Conservation (phyloP, 2,113 vertebrate species). For the Oxyruncus cristatus region DNA sequence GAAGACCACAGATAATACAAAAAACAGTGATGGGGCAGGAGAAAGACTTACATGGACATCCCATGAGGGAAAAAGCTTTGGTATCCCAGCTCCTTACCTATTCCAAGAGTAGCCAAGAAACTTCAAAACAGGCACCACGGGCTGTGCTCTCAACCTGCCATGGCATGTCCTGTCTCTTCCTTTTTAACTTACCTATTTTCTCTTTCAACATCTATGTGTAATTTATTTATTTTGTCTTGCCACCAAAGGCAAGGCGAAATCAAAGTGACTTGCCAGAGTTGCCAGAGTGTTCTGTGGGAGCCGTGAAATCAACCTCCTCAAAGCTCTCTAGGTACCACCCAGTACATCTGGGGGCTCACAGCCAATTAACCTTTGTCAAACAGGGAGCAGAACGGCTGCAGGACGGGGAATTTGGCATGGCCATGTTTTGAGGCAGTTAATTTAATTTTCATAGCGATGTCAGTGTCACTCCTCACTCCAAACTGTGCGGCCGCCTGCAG, state of each 20-base stretch:
- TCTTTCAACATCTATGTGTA: background rate
- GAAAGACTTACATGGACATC: background rate
- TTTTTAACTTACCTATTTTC: accelerated
- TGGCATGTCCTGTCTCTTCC: accelerated
- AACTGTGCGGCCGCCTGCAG: background rate
- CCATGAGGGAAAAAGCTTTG: background rate
- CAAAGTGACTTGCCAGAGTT: background rate
- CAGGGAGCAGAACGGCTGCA: accelerated
- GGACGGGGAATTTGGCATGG: accelerated
- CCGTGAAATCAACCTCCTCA: background rate
- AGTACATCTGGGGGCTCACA: accelerated
- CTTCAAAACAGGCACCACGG: background rate
- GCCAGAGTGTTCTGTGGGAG: background rate
- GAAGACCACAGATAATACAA: background rate
- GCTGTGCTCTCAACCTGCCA: background rate
- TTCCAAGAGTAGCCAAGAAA: background rate
- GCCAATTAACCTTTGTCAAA: accelerated
- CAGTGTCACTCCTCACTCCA: accelerated
- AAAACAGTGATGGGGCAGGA: background rate
- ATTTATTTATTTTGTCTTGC: background rate
- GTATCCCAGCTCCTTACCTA: background rate
- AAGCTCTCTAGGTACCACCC: background rate
- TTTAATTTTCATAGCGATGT: accelerated
- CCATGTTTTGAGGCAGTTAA: accelerated
- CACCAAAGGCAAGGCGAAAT: background rate